A percentile compares a stretch with the other conserved stretches of the same genome.
Conservation (phyloP, 2,113 vertebrate species). For the Anarhynchus alexandrinus region DNA sequence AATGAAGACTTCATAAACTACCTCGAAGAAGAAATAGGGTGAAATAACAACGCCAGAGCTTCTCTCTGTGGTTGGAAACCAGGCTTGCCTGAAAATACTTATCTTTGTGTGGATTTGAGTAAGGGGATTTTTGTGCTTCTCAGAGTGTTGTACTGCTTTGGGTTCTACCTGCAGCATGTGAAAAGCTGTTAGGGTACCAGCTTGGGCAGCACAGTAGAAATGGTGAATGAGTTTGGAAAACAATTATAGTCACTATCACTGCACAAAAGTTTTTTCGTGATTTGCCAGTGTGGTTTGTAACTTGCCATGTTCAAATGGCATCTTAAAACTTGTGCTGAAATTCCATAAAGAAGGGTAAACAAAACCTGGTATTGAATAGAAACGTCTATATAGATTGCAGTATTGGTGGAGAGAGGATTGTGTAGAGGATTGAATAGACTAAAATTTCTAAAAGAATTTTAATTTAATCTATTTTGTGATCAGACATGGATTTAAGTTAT, state of each 20-base stretch:
- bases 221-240: background rate
- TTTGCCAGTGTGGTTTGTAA: background rate
- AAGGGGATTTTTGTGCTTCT: background rate
- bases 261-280: background rate
- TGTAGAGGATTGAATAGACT: background rate
- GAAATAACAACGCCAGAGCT: background rate
- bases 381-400: background rate
- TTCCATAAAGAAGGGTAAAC: background rate
- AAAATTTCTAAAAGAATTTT: background rate
- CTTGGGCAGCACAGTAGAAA: background rate
- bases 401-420: background rate
- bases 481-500: background rate
- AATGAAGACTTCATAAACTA: background rate
- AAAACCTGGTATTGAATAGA: background rate
- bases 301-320: background rate
- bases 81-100: background rate
- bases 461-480: background rate
- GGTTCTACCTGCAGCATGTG: background rate
- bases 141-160: background rate
- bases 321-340: background rate
- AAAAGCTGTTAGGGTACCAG: background rate
- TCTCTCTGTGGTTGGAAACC: background rate
- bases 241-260: background rate
- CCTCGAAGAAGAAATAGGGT: background rate
- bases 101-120: background rate